Evolutionary conservation across 2,113 vertebrate genomes (phyloP), one percentile per base, ranked within the genome.

Genomic region (Lepidothrix coronata): DNA sequence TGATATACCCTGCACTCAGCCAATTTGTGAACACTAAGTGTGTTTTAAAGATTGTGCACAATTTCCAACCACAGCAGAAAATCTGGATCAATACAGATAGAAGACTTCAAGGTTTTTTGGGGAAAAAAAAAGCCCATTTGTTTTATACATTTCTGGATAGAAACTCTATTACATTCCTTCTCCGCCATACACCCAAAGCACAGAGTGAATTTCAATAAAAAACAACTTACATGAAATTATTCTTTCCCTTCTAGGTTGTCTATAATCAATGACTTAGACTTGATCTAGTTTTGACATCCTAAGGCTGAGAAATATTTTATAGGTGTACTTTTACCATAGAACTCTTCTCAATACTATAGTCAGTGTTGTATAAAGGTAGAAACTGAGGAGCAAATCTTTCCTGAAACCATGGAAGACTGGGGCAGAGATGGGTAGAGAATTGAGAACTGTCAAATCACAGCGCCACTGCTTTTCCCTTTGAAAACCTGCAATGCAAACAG

Each of bases 81-180:
- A 91, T 87, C 51, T 85, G 35, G 17, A 67, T 68, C 82, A 72
- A 25, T 81, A 51, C 41, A 90, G 7, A 14, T 27, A 91, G 52
- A 68, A 79, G 4, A 3, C 28, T 14, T 76, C 37, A 6, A 14
- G 33, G 12, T 18, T 51, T 7, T 24, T 3, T 21, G 6, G 0
- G 1, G 13, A 15, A 19, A n/a, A 46, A 58, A 49, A 33, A 30
- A 13, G 0, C 1, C 1, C 3, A n/a, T 17, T 5, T n/a, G 23
- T 43, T 18, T n/a, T 44, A 0, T 33, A 51, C 6, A 13, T 61
- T 76, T 73, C 35, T 72, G 25, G 3, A 8, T 70, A 11, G 18
- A 48, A 88, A 27, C 3, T 41, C 6, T 61, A 17, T 70, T 62
- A 4, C 13, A 58, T 66, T 67, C 24, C 8, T 81, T 73, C 12